Percentiles rank a stretch among this genome's conserved stretches.
Evolutionary conservation across 2,888 invertebrate genomes (phyloP).

Genomic region (Euplagia quadripunctaria): DNA sequence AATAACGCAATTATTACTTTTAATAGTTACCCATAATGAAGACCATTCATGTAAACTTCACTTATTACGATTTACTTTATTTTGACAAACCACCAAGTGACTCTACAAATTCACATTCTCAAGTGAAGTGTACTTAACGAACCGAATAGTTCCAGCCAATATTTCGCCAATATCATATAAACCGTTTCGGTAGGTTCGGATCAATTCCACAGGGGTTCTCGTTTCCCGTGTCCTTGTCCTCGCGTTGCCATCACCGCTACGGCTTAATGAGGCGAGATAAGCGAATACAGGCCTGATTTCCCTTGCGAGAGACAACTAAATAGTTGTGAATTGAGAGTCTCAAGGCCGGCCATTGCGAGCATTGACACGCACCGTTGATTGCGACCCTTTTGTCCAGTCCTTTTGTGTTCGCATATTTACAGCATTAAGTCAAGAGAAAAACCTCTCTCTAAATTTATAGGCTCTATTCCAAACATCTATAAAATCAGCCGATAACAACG

Average conservation of each 20-base stretch:
- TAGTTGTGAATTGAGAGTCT: slow-evolving; percentile 53
- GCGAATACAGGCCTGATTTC: slow-evolving; percentile 79
- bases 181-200: slow-evolving; percentile 39
- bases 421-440: slow-evolving; percentile 20
- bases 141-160: slow-evolving; percentile 20
- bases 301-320: slow-evolving; percentile 66
- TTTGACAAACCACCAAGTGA: slow-evolving; percentile 1
- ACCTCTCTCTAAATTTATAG: slow-evolving; percentile 17
- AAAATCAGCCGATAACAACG: slow-evolving; percentile 20
- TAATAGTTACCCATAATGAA: no score
- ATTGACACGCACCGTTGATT: slow-evolving; percentile 61
- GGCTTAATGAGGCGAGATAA: slow-evolving; percentile 81
- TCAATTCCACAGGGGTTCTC: slow-evolving; percentile 45
- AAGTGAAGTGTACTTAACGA: slow-evolving; percentile 20
- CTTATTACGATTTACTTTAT: background rate
- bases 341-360: slow-evolving; percentile 51
- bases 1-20: no score
- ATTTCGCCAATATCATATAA: slow-evolving; percentile 40
- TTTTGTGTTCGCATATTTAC: slow-evolving; percentile 24
- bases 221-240: slow-evolving; percentile 67
- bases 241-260: slow-evolving; percentile 52
- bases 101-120: slow-evolving; percentile 6
- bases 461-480: slow-evolving; percentile 11
- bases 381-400: slow-evolving; percentile 31
- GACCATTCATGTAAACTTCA: no score